A percentile compares a stretch with the other conserved stretches of the same genome.
Evolutionary conservation across 2,113 vertebrate species (phyloP).

Genomic region (Onychostruthus taczanowskii): DNA sequence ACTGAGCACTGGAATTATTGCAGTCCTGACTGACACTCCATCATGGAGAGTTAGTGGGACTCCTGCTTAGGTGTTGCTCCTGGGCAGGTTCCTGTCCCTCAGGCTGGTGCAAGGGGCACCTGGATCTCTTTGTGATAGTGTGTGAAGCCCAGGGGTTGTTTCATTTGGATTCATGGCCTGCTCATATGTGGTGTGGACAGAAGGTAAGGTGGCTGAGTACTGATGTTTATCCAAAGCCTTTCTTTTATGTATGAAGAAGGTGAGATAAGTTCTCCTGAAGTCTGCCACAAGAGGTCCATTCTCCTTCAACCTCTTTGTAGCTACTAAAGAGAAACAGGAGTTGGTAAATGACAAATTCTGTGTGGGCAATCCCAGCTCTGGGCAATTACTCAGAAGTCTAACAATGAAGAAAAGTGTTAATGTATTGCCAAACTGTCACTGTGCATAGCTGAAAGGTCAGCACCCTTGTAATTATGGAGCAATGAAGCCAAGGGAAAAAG

Average conservation of each 20-base stretch:
- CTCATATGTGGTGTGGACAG: not conserved
- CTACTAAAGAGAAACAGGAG: not conserved
- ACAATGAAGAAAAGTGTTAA: not conserved
- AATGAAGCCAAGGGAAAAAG: not conserved
- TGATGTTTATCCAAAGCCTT: not conserved
- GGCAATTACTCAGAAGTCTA: not conserved
- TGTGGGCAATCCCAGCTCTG: not conserved
- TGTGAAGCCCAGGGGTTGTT: not conserved
- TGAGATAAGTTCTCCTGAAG: not conserved
- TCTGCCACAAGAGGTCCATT: not conserved
- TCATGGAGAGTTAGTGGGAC: not conserved
- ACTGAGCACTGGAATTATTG: not conserved
- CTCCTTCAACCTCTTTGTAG: not conserved
- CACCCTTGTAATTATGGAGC: not conserved
- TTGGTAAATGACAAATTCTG: not conserved
- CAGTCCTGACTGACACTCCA: not conserved
- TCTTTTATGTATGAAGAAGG: not conserved
- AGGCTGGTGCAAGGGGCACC: not conserved
- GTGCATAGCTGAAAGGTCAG: constrained; percentile 4
- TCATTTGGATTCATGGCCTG: not conserved
- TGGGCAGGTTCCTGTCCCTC: not conserved
- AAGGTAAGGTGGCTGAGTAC: not conserved
- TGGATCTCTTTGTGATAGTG: not conserved
- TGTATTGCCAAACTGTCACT: not conserved
- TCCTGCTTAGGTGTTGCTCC: not conserved